Base-by-base conservation (phyloP, 2,113 vertebrate species). In the Hystrix brachyura region DNA sequence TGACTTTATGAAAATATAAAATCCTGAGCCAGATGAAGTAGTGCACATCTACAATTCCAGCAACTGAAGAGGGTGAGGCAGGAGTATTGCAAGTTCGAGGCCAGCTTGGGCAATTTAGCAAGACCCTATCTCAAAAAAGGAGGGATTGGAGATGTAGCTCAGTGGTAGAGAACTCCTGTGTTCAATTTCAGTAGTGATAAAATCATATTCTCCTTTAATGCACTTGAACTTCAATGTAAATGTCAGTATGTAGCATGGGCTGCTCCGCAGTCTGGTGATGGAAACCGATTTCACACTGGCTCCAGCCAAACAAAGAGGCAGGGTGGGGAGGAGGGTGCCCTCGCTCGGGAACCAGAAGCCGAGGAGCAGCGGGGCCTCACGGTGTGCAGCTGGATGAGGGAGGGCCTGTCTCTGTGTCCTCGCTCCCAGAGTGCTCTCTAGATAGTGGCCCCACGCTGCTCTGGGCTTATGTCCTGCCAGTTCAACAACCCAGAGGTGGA, bases 1-100 rank as follows among this genome's bases (percentile, higher is more conserved):
- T 93, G 55, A 38, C 79, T 89, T 69, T 55, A n/a, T 32, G 57
- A 87, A 92, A 94, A 80, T 53, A 79, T 67, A 83, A 64, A 38
- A 87, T 74, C 57, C 72, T 29, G 43, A 76, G 43, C 71, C 43
- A 76, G 72, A 12, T 27, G 43, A 76, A 43, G 23, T 76, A 43
- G 72, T 7, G 25, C 13, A 27, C 43, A 76, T 43, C 43, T 76
- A 14, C 21, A 25, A 48, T 23, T 43, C 25, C 25, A 29, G 72
- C 25, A 48, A 76, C 43, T 5, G 25, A 76, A 6, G 46, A 76
- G 43, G 72, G 43, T 13, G 46, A 29, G 72, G 72, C 23, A 76
- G 72, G 72, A 76, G 17, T 15, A 71, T 13, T 46, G 23, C 43
- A 76, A 76, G 29, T 48, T 3, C 5, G 29, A 76, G 72, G 72